phyloP scores from a whole-genome alignment of 2,113 vertebrate genomes.

The Panthera leo region DNA sequence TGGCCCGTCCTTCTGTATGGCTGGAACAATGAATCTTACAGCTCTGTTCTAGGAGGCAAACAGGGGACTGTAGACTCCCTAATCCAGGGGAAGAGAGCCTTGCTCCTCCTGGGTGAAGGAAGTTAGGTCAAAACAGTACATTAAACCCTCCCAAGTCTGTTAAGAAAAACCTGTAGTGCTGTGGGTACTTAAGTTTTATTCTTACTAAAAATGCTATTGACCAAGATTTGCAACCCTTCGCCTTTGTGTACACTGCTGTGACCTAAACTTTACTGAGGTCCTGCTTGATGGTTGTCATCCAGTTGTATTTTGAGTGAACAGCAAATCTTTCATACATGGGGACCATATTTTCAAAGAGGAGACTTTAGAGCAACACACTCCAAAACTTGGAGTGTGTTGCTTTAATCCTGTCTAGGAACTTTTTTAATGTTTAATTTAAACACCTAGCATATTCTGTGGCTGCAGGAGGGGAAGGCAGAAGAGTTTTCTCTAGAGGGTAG shows the following conservation, averaged over 20 bases:
- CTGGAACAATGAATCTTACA: background rate
- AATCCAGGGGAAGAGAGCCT: background rate
- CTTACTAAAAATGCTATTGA: background rate
- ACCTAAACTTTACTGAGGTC: background rate
- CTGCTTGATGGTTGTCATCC: background rate
- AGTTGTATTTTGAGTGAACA: background rate
- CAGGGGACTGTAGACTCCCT: background rate
- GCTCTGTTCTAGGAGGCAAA: background rate
- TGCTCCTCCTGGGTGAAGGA: background rate
- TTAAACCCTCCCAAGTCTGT: background rate
- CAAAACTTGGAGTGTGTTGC: conserved; percentile 16
- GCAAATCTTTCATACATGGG: background rate
- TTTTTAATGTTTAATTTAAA: conserved; percentile 36
- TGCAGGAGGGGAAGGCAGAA: conserved; percentile 46
- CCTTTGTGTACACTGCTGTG: background rate
- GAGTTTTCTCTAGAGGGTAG: conserved; percentile 88
- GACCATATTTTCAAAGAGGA: conserved; percentile 38
- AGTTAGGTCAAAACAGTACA: too few relatives aligned
- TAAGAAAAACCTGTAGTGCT: background rate
- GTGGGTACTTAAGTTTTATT: background rate
- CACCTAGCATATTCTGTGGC: conserved; percentile 55
- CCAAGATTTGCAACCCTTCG: background rate
- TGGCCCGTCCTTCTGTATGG: background rate
- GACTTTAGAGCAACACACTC: background rate
- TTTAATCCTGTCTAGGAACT: conserved; percentile 34